Conservation (phyloP, 2,888 invertebrate genomes). For the Luperina nickerlii region DNA sequence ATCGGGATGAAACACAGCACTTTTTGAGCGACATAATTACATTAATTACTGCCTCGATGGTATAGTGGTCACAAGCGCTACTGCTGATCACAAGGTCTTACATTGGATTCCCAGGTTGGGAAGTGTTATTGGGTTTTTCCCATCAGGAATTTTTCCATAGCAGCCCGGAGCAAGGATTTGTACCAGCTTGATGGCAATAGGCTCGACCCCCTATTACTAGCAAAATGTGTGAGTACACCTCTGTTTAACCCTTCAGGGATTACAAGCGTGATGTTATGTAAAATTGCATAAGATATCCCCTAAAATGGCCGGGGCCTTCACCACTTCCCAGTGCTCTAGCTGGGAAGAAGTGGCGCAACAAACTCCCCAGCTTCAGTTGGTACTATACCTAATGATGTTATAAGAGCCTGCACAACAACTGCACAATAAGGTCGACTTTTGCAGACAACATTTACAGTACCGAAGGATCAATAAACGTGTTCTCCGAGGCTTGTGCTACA, state of each 20-base stretch:
- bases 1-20: not conserved
- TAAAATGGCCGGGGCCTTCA: not conserved
- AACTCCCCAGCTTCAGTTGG: not conserved
- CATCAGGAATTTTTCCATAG: too few relatives aligned
- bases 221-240: too few relatives aligned
- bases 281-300: not conserved
- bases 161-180: too few relatives aligned
- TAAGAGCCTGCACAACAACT: not conserved
- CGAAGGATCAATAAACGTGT: not conserved
- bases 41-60: too few relatives aligned
- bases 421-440: not conserved
- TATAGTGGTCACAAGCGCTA: too few relatives aligned
- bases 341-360: not conserved
- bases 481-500: slow-evolving; percentile 9
- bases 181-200: too few relatives aligned
- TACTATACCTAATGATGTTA: not conserved
- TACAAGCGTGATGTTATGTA: too few relatives aligned
- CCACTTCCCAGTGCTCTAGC: not conserved
- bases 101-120: too few relatives aligned
- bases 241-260: too few relatives aligned
- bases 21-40: not conserved
- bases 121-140: too few relatives aligned
- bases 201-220: too few relatives aligned
- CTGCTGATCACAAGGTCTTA: too few relatives aligned
- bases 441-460: not conserved